Base-by-base conservation (phyloP, 2,113 vertebrate species). In the Odontesthes bonariensis region DNA sequence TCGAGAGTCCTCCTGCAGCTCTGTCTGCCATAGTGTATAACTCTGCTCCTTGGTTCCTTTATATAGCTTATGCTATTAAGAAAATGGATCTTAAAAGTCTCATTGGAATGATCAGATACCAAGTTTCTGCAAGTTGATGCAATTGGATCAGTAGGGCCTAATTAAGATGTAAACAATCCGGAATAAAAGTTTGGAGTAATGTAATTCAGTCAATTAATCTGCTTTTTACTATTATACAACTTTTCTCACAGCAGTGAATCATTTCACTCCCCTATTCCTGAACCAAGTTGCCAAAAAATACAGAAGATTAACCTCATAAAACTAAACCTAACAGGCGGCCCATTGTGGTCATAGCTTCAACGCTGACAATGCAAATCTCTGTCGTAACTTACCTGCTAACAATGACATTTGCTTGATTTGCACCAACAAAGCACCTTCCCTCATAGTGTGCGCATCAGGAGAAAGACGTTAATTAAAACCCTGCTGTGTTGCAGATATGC, bases 391-490 rank as follows among this genome's bases (percentile, higher is more conserved):
- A 74, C 77, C 69, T n/a, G 51, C 57, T 88, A 85, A 89, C 85
- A 88, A 86, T 93, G 81, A 86, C 82, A 88, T 89, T 87, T 85
- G 51, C 69, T 73, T 79, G 83, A 80, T 82, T 85, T 86, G 65
- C 73, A 69, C 81, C 67, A 80, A 75, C 77, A 72, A 77, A 88
- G 81, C 73, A 53, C 70, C 83, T 81, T 77, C 63, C 31, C 65
- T 73, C 73, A 61, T 54, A 54, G 69, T 38, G 75, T 51, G 73
- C 59, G 56, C 75, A 71, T 81, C 47, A 5, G 68, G 74, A 67
- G 62, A 72, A 75, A 73, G 22, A 22, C 75, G 76, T 92, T 93
- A 88, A 94, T 94, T 94, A 93, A 93, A 93, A 91, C 89, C 92
- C 86, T 84, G 88, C 92, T 90, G 91, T 83, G 91, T 69, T 44